Base-by-base conservation (phyloP, 2,113 vertebrate genomes). In the Anguilla rostrata region DNA sequence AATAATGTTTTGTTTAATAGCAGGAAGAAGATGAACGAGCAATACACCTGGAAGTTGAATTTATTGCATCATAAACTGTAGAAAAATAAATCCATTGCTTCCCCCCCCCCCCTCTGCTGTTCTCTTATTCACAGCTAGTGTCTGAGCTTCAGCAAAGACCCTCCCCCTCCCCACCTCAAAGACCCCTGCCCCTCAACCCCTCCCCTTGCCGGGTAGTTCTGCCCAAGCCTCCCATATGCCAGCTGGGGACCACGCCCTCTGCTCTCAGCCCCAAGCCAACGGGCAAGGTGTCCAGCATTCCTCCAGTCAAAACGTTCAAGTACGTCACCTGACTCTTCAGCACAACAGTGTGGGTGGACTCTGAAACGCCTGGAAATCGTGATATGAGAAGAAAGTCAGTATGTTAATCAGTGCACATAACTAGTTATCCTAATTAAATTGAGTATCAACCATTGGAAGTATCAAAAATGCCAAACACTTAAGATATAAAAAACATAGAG, bases 211-310 rank as follows among this genome's bases (percentile, higher is more conserved):
- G 93, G 83, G 89, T 91, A 11, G 15, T 87, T 2, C 86, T 84
- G 6, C 78, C 93, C 86, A 94, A 93, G 89, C 91, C 94, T 46
- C 89, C 93, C 7, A 8, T 85, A 0, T 91, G 95, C 78, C 93
- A 97, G 88, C 93, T 97, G 94, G 97, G 97, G 90, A 96, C 95
- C 96, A 96, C 97, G 94, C 96, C 96, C 2, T 94, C 95, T 0
- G 84, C 92, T 39, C 91, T 86, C 40, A 87, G 93, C 83, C 90
- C 91, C 89, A 96, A 93, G 87, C 91, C 91, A 0, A 66, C 91
- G 1, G 91, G 91, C 34, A 93, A 91, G 83, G 91, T 94, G 5
- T 88, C 94, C 39, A 86, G 86, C 3, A 87, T 91, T 86, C 94
- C 93, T 16, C 91, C 94, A 85, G 88, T 92, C 0, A 95, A 91